Conservation (phyloP, 2,797 vertebrate species). For the Aplochiton taeniatus region DNA sequence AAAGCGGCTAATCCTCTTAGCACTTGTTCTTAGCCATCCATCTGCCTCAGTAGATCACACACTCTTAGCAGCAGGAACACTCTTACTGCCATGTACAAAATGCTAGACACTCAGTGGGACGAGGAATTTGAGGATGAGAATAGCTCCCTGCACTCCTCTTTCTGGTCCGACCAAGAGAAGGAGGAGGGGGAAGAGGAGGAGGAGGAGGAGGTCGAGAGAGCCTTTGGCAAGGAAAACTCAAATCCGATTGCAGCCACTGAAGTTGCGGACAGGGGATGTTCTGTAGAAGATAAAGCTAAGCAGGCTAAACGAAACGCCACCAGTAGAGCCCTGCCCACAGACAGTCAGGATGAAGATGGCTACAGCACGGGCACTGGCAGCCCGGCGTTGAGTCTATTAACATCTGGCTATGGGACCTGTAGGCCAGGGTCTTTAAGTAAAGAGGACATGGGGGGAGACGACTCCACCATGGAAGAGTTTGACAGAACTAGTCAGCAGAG, state of each 20-base stretch:
- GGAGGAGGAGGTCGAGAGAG: slow-evolving; percentile 21
- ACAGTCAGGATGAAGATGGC: slow-evolving; percentile 4
- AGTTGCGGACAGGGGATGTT: not conserved
- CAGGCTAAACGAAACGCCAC: not conserved
- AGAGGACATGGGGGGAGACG: slow-evolving; percentile 59
- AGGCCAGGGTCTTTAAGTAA: slow-evolving; percentile 38
- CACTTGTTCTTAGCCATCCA: slow-evolving; percentile 45
- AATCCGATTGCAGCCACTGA: not conserved
- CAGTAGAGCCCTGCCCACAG: not conserved
- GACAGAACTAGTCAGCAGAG: slow-evolving; percentile 55
- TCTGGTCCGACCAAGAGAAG: slow-evolving; percentile 68
- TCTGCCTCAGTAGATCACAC: slow-evolving; percentile 36
- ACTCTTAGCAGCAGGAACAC: slow-evolving; percentile 6
- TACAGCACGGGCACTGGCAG: slow-evolving; percentile 35
- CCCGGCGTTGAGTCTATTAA: slow-evolving; percentile 60
- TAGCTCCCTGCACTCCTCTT: slow-evolving; percentile 62
- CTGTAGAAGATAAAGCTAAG: slow-evolving; percentile 12
- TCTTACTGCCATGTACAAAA: slow-evolving; percentile 58
- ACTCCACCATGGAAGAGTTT: slow-evolving; percentile 48
- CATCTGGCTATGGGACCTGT: slow-evolving; percentile 72
- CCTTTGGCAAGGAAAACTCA: not conserved
- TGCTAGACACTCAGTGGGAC: slow-evolving; percentile 35
- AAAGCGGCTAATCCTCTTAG: slow-evolving; percentile 75
- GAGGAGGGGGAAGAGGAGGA: slow-evolving; percentile 39
- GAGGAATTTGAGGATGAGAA: slow-evolving; percentile 40